Percentiles rank a stretch among this genome's conserved stretches.
Evolutionary conservation across 1,140 invertebrate genomes (phyloP).

Genomic region (Polyergus mexicanus): DNA sequence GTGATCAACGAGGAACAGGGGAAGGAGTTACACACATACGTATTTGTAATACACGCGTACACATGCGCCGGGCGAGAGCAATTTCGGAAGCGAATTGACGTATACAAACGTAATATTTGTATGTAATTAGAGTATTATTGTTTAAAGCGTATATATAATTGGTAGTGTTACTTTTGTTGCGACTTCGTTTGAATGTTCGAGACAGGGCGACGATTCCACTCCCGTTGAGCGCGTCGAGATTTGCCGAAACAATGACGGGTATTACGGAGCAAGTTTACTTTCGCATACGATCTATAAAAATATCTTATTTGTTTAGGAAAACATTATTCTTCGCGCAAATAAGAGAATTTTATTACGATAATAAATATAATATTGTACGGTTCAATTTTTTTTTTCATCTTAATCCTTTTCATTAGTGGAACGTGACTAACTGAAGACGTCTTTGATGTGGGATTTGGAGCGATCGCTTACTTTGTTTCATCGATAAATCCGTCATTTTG

Average conservation of each 20-base stretch:
- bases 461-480: slow-evolving; percentile 1
- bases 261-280: not conserved
- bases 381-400: slow-evolving; percentile 8
- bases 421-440: not conserved
- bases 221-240: not conserved
- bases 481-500: not conserved
- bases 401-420: not conserved
- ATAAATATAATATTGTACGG: not conserved
- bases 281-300: not conserved
- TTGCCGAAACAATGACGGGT: not conserved
- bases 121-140: slow-evolving; percentile 66
- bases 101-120: slow-evolving; percentile 69
- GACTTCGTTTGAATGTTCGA: slow-evolving; percentile 46
- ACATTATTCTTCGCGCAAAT: not conserved
- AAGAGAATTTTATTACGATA: not conserved
- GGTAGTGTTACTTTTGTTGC: slow-evolving; percentile 68
- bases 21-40: slow-evolving; percentile 34
- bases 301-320: not conserved
- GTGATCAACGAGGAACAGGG: slow-evolving; percentile 13
- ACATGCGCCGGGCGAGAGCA: slow-evolving; percentile 42
- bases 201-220: slow-evolving; percentile 20
- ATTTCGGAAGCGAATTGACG: slow-evolving; percentile 61
- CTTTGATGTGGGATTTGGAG: not conserved
- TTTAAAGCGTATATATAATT: slow-evolving; percentile 69
- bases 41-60: slow-evolving; percentile 20